A percentile compares a stretch with the other conserved stretches of the same genome.
Conservation (phyloP, 2,797 vertebrate species). For the Craterocephalus amniculus region DNA sequence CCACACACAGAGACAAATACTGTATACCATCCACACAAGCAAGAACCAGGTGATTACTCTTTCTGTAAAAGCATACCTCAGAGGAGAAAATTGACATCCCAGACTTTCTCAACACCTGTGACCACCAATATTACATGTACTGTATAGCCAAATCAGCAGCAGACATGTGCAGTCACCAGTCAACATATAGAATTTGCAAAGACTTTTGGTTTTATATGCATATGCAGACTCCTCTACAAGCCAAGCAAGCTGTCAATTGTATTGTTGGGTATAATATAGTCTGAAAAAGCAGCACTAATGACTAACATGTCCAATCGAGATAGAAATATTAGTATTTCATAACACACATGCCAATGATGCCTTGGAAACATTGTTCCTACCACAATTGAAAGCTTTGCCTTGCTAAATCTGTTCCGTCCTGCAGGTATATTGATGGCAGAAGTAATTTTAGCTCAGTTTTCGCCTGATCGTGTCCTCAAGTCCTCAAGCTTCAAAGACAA, state of each 20-base stretch:
- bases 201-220: slow-evolving; percentile 23
- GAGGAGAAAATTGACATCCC: slow-evolving; percentile 59
- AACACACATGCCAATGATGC: neutral
- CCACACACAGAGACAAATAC: slow-evolving; percentile 18
- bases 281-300: too few species aligned
- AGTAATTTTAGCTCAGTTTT: neutral
- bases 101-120: slow-evolving; percentile 64
- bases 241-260: slow-evolving; percentile 1
- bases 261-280: slow-evolving; percentile 1
- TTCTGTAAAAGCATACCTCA: slow-evolving; percentile 61
- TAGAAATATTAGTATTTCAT: too few species aligned
- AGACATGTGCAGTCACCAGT: slow-evolving; percentile 60
- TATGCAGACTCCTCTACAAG: slow-evolving; percentile 10
- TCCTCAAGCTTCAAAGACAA: neutral
- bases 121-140: slow-evolving; percentile 41
- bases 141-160: slow-evolving; percentile 48
- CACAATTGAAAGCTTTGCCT: neutral
- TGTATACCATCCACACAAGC: slow-evolving; percentile 12
- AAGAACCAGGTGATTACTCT: slow-evolving; percentile 62
- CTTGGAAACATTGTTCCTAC: neutral
- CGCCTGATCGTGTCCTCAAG: neutral
- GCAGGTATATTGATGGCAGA: neutral
- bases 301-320: too few species aligned
- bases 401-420: neutral
- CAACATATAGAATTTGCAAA: slow-evolving; percentile 36